Evolutionary conservation across 1,140 invertebrate species (phyloP).

Genomic region (Procambarus virginalis): DNA sequence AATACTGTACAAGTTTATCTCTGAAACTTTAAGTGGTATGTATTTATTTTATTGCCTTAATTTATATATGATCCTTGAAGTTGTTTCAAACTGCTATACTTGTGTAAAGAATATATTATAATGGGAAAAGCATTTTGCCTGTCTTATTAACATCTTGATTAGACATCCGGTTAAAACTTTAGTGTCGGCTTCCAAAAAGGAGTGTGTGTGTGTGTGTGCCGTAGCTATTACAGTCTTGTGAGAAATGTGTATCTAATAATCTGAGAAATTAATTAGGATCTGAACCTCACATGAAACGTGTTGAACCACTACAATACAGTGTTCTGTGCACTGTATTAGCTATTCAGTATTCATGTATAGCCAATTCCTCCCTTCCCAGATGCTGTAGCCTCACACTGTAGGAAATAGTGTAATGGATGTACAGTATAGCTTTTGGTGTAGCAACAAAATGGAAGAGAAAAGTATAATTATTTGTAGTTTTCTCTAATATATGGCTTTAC

Average conservation of each 20-base stretch:
- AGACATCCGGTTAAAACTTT: neutral
- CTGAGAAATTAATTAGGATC: neutral
- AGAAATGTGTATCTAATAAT: neutral
- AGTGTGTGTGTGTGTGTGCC: neutral
- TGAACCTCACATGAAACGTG: too few relatives aligned
- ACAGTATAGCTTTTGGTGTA: conserved; percentile 4
- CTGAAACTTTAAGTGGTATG: neutral
- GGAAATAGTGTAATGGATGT: neutral
- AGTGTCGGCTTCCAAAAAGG: neutral
- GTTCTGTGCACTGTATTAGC: too few relatives aligned
- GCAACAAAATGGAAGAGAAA: neutral
- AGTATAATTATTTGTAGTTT: neutral
- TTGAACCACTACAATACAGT: too few relatives aligned
- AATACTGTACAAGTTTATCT: neutral
- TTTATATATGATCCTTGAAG: neutral
- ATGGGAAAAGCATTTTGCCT: neutral
- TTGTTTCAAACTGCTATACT: neutral
- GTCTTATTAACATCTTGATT: neutral
- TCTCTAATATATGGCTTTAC: neutral
- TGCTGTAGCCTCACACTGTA: neutral
- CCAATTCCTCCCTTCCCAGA: too few relatives aligned
- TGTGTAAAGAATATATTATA: neutral
- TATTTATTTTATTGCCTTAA: neutral
- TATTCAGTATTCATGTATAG: too few relatives aligned
- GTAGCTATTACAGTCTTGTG: too few relatives aligned